Evolutionary conservation across 2,888 invertebrate genomes (phyloP).

Genomic region (Pandemis heparana): DNA sequence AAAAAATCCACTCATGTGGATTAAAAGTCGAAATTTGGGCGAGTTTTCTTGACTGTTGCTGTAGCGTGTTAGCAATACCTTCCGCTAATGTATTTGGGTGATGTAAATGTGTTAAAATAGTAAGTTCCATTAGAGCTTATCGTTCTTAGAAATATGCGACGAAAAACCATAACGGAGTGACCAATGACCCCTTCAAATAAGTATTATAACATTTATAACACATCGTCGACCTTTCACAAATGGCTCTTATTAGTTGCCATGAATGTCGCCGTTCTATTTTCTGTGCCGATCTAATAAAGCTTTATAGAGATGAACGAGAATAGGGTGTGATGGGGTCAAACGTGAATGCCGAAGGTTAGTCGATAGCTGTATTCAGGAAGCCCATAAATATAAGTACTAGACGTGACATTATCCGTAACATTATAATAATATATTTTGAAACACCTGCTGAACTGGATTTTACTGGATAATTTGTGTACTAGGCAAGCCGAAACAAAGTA

Average conservation of each 20-base stretch:
- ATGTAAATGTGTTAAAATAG: not conserved
- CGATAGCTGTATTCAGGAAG: slow-evolving; percentile 29
- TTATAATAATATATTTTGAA: slow-evolving; percentile 1
- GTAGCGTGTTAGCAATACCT: not conserved
- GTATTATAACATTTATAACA: slow-evolving; percentile 17
- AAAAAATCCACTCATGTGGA: not conserved
- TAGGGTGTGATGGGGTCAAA: slow-evolving; percentile 52
- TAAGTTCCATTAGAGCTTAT: not conserved
- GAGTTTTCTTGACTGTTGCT: not conserved
- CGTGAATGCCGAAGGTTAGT: slow-evolving; percentile 55
- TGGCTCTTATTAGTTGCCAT: slow-evolving; percentile 36
- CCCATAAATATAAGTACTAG: slow-evolving; percentile 1
- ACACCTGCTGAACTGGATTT: not conserved
- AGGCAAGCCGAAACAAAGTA: not conserved
- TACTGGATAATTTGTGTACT: not conserved
- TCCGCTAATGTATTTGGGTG: not conserved
- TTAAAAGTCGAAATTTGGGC: slow-evolving; percentile 3
- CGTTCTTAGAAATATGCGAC: not conserved
- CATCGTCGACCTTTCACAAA: slow-evolving; percentile 30
- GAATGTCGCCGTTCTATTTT: slow-evolving; percentile 53
- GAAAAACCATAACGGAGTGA: not conserved
- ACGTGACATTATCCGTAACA: not conserved
- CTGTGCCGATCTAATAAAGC: slow-evolving; percentile 54
- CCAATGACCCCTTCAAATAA: slow-evolving; percentile 29
- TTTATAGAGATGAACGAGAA: slow-evolving; percentile 54